Conservation (phyloP, 2,888 invertebrate species). For the Chrysolina oricalcia region DNA sequence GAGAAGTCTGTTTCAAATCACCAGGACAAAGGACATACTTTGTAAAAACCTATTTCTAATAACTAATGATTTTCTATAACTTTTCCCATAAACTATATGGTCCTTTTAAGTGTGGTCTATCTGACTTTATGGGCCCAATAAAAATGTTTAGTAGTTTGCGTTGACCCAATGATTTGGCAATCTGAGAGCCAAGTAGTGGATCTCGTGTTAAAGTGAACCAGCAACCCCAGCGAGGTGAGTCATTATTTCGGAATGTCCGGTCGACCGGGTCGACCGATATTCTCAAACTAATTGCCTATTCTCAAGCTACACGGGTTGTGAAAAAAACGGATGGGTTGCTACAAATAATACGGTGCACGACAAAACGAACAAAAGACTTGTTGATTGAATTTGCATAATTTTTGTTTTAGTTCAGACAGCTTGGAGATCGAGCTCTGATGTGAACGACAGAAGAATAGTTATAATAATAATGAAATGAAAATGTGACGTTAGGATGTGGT, state of each 20-base stretch:
- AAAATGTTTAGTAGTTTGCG: slow-evolving; percentile 46
- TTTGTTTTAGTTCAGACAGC: slow-evolving; percentile 29
- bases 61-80: slow-evolving; percentile 45
- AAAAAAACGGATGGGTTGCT: slow-evolving; percentile 37
- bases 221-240: slow-evolving; percentile 56
- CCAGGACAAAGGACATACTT: slow-evolving; percentile 14
- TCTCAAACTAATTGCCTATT: slow-evolving; percentile 42
- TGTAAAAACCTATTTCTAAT: slow-evolving; percentile 31
- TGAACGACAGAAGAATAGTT: neutral
- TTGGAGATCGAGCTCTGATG: slow-evolving; percentile 5
- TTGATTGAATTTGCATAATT: slow-evolving; percentile 40
- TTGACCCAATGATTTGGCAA: slow-evolving; percentile 45
- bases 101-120: slow-evolving; percentile 43
- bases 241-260: slow-evolving; percentile 60
- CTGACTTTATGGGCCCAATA: slow-evolving; percentile 44
- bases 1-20: neutral
- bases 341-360: slow-evolving; percentile 37
- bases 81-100: slow-evolving; percentile 39
- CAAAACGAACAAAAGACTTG: slow-evolving; percentile 32
- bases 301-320: slow-evolving; percentile 37
- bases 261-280: slow-evolving; percentile 48
- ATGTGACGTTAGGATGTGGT: neutral
- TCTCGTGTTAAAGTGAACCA: slow-evolving; percentile 17
- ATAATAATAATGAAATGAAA: neutral
- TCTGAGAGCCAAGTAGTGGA: slow-evolving; percentile 35